A percentile compares a stretch with the other conserved stretches of the same genome.
Conservation (phyloP, 2,797 vertebrate genomes). For the Pipistrellus nathusii region DNA sequence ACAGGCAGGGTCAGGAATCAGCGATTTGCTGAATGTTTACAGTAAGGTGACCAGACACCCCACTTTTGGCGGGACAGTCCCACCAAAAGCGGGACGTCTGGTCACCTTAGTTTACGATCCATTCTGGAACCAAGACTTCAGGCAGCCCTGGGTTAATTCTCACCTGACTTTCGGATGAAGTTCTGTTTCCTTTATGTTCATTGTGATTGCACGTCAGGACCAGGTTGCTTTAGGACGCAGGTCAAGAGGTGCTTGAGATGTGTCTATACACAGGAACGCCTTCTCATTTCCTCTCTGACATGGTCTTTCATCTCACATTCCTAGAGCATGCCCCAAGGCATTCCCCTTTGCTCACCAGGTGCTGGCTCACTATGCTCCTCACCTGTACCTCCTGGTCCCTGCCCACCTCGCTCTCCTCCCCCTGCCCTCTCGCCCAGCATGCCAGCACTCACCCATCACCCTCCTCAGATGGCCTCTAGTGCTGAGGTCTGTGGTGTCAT, state of each 20-base stretch:
- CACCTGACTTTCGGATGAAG: not conserved
- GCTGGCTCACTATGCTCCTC: too few relatives aligned
- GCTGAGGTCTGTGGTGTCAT: not conserved
- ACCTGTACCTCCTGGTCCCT: not conserved
- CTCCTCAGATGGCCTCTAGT: fast-evolving
- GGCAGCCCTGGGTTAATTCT: too few relatives aligned
- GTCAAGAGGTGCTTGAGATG: not conserved
- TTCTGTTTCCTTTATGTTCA: not conserved
- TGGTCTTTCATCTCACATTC: not conserved
- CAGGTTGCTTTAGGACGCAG: not conserved
- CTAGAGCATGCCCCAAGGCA: not conserved
- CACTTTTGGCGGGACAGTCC: too few relatives aligned
- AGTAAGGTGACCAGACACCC: too few relatives aligned
- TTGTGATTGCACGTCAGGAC: not conserved
- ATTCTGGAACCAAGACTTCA: not conserved
- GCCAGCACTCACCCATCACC: fast-evolving
- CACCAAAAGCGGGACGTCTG: too few relatives aligned
- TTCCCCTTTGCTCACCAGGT: not conserved
- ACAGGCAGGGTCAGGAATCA: not conserved
- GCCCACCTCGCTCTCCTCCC: not conserved
- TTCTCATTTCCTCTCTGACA: not conserved
- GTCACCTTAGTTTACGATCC: not conserved
- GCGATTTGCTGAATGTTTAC: not conserved
- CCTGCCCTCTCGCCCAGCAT: fast-evolving
- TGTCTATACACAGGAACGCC: not conserved